Evolutionary conservation across 2,797 vertebrate species (phyloP), one percentile per base, ranked within the genome.

Genomic region (Xenentodon cancila): DNA sequence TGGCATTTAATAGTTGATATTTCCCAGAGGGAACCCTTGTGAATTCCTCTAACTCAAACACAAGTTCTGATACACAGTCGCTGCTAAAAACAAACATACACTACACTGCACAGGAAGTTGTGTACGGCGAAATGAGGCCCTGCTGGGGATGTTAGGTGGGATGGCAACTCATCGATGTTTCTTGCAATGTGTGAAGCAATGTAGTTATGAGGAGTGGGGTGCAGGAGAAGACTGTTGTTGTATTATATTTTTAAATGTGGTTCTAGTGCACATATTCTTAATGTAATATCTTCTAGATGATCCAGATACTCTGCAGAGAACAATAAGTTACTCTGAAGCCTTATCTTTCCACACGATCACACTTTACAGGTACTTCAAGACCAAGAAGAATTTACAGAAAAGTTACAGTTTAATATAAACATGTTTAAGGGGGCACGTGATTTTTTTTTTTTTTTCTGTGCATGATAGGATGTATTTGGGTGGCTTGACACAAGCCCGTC

Each of bases 1-100:
- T 84, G 88, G 88, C 89, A 84, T 85, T 86, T 81, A 85, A 73
- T 79, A 77, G 77, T 83, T 89, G 84, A 91, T 78, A 85, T 81
- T 86, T 87, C 89, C 88, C 88, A 50, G 66, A 21, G 86, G 88
- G 83, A 81, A 64, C 40, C 3, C 46, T 52, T 67, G 66, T 56
- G 82, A 75, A 87, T 83, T 82, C 79, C 63, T 86, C 76, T 68
- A 80, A 83, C 82, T 84, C 80, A 87, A 87, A 86, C 79, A 87
- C 59, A 18, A 73, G 68, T 71, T 72, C 51, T 51, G 69, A 72
- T 75, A 75, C 78, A 85, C 80, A 81, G 86, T 90, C 77, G 83
- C 69, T 2, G 34, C 58, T 73, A 70, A 86, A 89, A 89, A 92
- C 85, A 89, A 90, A 88, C 80, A 88, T 9, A 13, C 9, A 70